phyloP scores from a whole-genome alignment of 2,113 vertebrate species.

The Antidorcas marsupialis region DNA sequence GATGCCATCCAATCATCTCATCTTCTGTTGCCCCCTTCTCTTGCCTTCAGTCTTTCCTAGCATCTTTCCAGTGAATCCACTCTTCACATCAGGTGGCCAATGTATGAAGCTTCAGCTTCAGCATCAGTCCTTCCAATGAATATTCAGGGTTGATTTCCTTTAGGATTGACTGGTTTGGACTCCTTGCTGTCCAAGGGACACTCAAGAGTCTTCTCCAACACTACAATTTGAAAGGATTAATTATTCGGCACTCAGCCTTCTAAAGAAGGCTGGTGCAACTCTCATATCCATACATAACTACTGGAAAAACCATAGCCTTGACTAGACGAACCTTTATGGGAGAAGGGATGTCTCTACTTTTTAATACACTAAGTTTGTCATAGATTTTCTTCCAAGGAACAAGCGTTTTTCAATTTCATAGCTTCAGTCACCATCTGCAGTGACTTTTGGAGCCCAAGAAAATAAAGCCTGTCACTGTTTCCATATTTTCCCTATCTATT shows the following conservation, averaged over 20 bases:
- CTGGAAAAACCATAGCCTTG: background rate
- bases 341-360: background rate
- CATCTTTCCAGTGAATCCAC: background rate
- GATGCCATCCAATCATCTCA: background rate
- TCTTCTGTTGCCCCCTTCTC: background rate
- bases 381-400: background rate
- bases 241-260: background rate
- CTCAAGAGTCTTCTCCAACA: background rate
- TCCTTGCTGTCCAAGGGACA: background rate
- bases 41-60: background rate
- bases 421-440: background rate
- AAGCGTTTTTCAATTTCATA: background rate
- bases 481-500: background rate
- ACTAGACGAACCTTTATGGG: background rate
- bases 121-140: background rate
- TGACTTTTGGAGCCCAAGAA: background rate
- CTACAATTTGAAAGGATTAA: background rate
- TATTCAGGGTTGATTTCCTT: background rate
- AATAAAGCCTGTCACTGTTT: background rate
- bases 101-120: background rate
- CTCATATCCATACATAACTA: background rate
- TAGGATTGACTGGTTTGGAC: background rate
- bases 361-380: background rate
- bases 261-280: background rate
- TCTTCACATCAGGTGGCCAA: background rate